Evolutionary conservation across 2,797 vertebrate species (phyloP), one percentile per base, ranked within the genome.

Genomic region (Enteromius radiatus): DNA sequence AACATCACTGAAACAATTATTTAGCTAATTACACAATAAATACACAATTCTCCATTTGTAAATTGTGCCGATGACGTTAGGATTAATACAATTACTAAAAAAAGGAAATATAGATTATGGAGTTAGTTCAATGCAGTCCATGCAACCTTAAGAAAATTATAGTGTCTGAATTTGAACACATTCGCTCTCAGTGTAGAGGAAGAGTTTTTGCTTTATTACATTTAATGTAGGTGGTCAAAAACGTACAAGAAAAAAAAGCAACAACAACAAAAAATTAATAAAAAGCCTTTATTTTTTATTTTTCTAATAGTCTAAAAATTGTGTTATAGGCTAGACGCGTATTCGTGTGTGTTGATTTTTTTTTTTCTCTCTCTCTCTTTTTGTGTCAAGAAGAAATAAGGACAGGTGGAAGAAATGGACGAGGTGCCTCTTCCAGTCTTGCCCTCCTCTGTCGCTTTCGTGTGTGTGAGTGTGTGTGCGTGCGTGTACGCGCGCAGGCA

Each of bases 321-420:
- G 45, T 19, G 23, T 36, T 49, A 12, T 36, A 21, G 17, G 19
- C 7, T 52, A 23, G 54, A 19, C 63, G 15, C 33, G 79, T 19
- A 26, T 43, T 36, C 11, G 15, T 38, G 8, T 61, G 14, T 78
- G 52, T 56, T 54, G 36, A 19, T n/a, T 17, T 12, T 43, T 4
- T 3, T 4, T 47, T 15, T 47, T 47, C 45, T 15, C 45, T 23
- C 19, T 14, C 17, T 79, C 4, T 80, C 6, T 63, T 2, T 56
- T 45, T 11, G 41, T 43, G 6, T 49, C 11, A 36, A 64, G 5
- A 12, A 68, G 23, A 64, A 81, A 14, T 23, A 12, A 73, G 28
- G 21, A 71, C 80, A 81, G 54, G 69, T 81, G 43, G 43, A 65
- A 73, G 49, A 28, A 74, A 21, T 1, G 49, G 28, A 74, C 33